Base-by-base conservation (phyloP, 2,113 vertebrate species). In the Chauna torquata region DNA sequence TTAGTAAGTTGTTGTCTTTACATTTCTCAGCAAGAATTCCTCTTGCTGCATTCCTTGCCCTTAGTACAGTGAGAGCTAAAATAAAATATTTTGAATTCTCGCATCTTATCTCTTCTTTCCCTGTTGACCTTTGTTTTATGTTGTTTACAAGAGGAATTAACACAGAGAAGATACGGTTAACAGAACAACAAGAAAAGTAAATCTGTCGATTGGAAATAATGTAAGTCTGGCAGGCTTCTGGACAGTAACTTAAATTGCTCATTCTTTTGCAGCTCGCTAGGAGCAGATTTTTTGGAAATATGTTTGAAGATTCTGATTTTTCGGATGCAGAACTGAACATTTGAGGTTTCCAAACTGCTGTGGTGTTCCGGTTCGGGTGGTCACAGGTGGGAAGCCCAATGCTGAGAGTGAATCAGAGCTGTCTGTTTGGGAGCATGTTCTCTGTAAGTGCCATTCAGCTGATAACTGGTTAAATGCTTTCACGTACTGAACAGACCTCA, bases 61-160 rank as follows among this genome's bases (percentile, higher is more conserved):
- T 80, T 87, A 82, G 30, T 66, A 58, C 49, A 88, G 44, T n/a
- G 45, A 42, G 70, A 90, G 59, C 23, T 58, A 62, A 90, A 96
- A 76, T 91, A 82, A 91, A 96, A 90, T 97, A 77, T 93, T 97
- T 96, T 91, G 61, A 90, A 91, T 97, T 96, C 92, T 94, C 71
- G 86, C 10, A 28, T 94, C 58, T 88, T 77, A 94, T 94, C 30
- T 85, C 24, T 54, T 88, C 40, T 87, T 95, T 90, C 45, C n/a
- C 32, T 54, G 16, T 47, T 85, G 84, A 92, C 54, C 69, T 95
- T 85, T 6, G 6, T 74, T 91, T 92, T 70, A 12, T 58, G 22
- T 47, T 82, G 42, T 78, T 92, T 80, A n/a, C 40, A 85, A 70
- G 58, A 86, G n/a, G 66, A 91, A 64, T 91, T 92, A 64, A 57